Percentiles rank a stretch among this genome's conserved stretches.
Evolutionary conservation across 2,888 invertebrate genomes (phyloP).

Genomic region (Rotaria sp.): DNA sequence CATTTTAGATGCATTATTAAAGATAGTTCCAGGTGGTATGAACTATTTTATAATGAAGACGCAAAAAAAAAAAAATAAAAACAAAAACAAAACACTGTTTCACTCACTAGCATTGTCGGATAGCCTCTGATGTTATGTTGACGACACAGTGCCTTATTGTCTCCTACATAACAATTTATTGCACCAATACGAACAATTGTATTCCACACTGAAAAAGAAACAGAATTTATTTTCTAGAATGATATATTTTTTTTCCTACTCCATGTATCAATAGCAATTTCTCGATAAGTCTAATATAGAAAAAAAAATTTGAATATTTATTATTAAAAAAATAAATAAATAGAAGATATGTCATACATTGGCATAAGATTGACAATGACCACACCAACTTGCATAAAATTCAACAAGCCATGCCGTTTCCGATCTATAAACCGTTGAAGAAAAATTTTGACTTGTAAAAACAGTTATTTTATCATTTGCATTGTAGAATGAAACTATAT

Average conservation of each 20-base stretch:
- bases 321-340: neutral
- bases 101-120: neutral
- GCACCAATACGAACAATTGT: neutral
- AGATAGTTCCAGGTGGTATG: neutral
- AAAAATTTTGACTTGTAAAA: neutral
- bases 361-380: neutral
- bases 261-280: neutral
- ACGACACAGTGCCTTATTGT: neutral
- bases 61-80: neutral
- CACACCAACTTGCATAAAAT: constrained; percentile 23
- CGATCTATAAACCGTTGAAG: neutral
- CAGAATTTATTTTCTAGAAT: neutral
- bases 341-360: neutral
- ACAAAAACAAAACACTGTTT: neutral
- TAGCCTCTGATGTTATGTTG: neutral
- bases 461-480: neutral
- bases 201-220: neutral
- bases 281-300: neutral
- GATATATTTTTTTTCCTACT: neutral
- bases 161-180: neutral
- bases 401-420: neutral
- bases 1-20: neutral
- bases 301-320: neutral
- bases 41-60: neutral
- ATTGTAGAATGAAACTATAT: neutral